Conservation (phyloP, 2,888 invertebrate genomes). For the Osmoderma eremita region DNA sequence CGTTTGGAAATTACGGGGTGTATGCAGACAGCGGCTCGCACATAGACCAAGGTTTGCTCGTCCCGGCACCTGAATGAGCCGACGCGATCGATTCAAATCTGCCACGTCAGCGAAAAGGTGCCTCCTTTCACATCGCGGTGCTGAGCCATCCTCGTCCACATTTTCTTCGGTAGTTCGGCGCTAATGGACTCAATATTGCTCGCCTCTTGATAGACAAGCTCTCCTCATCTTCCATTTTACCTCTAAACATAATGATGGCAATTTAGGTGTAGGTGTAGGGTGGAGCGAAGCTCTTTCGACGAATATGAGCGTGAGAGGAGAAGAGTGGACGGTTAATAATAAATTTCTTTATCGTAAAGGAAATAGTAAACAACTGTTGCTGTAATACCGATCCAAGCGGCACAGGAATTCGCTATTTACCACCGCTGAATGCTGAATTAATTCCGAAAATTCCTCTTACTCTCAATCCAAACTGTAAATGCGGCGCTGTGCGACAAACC, state of each 20-base stretch:
- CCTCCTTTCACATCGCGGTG: not conserved
- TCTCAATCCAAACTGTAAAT: not conserved
- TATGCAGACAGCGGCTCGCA: not conserved
- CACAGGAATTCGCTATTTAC: too few relatives aligned
- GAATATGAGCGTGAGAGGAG: not conserved
- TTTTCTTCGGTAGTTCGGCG: constrained; percentile 31
- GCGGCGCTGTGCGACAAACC: constrained; percentile 14
- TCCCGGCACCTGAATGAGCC: not conserved
- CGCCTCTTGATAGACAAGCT: constrained; percentile 17
- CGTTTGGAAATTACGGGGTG: constrained; percentile 2
- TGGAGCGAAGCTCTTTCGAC: not conserved
- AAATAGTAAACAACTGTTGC: too few relatives aligned
- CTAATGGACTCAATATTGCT: constrained; percentile 35
- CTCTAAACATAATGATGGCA: constrained; percentile 12
- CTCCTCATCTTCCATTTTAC: constrained; percentile 20
- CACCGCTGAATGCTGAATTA: not conserved
- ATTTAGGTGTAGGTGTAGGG: not conserved
- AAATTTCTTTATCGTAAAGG: too few relatives aligned
- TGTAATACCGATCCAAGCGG: too few relatives aligned
- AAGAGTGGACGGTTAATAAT: too few relatives aligned
- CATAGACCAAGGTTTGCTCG: not conserved
- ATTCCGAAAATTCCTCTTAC: constrained; percentile 7
- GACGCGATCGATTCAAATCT: constrained; percentile 25
- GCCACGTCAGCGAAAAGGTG: constrained; percentile 26
- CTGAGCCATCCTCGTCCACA: not conserved